Evolutionary conservation across 2,113 vertebrate genomes (phyloP).

Genomic region (Hippocampus zosterae): DNA sequence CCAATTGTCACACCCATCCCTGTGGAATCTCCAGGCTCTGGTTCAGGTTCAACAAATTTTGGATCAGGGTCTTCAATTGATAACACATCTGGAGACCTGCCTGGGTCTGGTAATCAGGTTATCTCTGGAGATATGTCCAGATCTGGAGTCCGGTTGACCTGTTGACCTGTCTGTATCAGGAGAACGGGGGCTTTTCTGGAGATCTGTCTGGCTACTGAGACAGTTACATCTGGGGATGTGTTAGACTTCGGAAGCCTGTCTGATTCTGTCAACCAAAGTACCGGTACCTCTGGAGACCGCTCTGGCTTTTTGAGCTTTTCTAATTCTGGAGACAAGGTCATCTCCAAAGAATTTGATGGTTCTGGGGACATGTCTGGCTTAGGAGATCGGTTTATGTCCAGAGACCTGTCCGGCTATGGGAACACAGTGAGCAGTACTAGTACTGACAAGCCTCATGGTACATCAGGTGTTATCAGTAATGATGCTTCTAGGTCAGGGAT

Average conservation of each 20-base stretch:
- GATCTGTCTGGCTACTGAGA: constrained; percentile 15
- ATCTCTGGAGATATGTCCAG: constrained; percentile 10
- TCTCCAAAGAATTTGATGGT: too few species aligned
- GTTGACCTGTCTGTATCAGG: too few species aligned
- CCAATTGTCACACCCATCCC: constrained; percentile 62
- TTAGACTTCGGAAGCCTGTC: constrained; percentile 6
- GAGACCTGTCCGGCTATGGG: constrained; percentile 18
- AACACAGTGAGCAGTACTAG: constrained; percentile 41
- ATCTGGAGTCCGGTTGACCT: too few species aligned
- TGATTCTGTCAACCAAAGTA: not conserved
- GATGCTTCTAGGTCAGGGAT: constrained; percentile 55
- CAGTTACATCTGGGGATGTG: constrained; percentile 22
- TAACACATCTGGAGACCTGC: constrained; percentile 19
- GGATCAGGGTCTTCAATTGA: constrained; percentile 25
- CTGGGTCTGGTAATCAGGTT: not conserved
- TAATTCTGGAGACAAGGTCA: too few species aligned
- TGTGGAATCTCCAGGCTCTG: constrained; percentile 57
- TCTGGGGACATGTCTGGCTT: too few species aligned
- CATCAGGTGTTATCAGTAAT: constrained; percentile 25
- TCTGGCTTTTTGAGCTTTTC: too few species aligned
- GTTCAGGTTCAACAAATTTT: constrained; percentile 42
- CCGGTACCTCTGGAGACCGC: not conserved
- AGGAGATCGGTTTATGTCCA: too few species aligned
- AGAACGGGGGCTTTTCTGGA: too few species aligned
- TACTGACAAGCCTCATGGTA: constrained; percentile 57